Evolutionary conservation across 2,888 invertebrate genomes (phyloP).

Genomic region (Oasisia sp.): DNA sequence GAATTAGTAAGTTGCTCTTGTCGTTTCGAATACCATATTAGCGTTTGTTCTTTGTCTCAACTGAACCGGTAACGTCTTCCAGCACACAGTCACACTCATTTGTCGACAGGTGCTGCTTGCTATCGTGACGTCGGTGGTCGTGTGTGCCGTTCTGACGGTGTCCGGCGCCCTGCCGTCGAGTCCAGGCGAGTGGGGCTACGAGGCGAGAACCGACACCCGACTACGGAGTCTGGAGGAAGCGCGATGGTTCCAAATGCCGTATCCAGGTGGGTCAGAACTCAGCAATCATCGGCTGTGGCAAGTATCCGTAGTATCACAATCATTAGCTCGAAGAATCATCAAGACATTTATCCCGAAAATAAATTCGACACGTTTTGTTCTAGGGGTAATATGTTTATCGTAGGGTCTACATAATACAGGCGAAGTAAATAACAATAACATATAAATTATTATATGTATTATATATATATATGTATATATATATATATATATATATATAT

Average conservation of each 20-base stretch:
- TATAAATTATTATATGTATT: too few relatives aligned
- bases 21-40: too few relatives aligned
- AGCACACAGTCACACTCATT: neutral
- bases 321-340: too few relatives aligned
- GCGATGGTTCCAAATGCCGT: conserved; percentile 9
- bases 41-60: too few relatives aligned
- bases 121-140: too few relatives aligned
- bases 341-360: too few relatives aligned
- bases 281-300: neutral
- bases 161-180: neutral
- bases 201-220: conserved; percentile 13
- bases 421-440: too few relatives aligned
- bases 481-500: too few relatives aligned
- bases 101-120: neutral
- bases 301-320: neutral
- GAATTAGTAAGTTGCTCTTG: neutral
- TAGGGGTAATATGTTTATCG: too few relatives aligned
- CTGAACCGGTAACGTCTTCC: neutral
- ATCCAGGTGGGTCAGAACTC: neutral
- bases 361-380: too few relatives aligned
- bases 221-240: neutral
- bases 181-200: neutral
- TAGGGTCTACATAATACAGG: too few relatives aligned
- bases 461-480: too few relatives aligned
- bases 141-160: neutral